Evolutionary conservation across 2,113 vertebrate genomes (phyloP).

Genomic region (Amblyornis subalaris): DNA sequence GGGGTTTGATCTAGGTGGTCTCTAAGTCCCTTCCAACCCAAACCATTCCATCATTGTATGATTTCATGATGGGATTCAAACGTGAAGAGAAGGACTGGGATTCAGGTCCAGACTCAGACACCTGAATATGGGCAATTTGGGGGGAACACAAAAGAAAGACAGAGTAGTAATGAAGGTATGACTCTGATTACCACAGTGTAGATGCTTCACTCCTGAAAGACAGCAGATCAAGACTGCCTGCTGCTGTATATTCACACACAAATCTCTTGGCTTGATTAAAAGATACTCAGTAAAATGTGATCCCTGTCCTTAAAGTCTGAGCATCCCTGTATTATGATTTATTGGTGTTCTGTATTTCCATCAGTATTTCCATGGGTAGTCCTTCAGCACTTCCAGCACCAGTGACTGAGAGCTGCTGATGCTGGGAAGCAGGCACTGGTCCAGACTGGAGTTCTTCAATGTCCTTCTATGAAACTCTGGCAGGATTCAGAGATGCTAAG

Average conservation of each 20-base stretch:
- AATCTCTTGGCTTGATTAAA: not conserved
- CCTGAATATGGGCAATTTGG: not conserved
- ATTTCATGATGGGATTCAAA: not conserved
- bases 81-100: not conserved
- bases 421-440: not conserved
- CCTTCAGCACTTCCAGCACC: not conserved
- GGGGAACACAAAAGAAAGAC: not conserved
- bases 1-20: not conserved
- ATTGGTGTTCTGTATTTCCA: not conserved
- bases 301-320: not conserved
- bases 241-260: not conserved
- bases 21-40: not conserved
- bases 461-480: constrained; percentile 14
- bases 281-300: not conserved
- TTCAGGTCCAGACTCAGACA: not conserved
- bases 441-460: not conserved
- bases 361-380: not conserved
- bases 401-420: not conserved
- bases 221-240: not conserved
- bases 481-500: not conserved
- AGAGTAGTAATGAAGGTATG: not conserved
- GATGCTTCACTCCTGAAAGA: not conserved
- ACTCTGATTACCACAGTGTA: not conserved
- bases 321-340: not conserved
- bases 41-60: not conserved